These are phyloP conservation scores for Tenthredo notha DNA, from an alignment of 2,888 invertebrate species.

Conservation along the genomic window DNA sequence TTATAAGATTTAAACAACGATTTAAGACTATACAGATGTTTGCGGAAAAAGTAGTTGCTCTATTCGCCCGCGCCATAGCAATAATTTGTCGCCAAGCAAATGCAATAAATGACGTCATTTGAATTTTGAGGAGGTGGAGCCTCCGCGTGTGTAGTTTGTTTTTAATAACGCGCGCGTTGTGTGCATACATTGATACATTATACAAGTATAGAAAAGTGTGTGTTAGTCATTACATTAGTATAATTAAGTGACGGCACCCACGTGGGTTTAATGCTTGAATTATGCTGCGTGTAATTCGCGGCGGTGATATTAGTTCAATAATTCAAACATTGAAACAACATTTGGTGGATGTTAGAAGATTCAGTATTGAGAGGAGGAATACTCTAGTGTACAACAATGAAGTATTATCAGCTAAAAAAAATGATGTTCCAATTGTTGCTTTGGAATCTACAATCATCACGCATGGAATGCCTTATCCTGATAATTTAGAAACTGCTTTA, in stretches of 20 bases:
- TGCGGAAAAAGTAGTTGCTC: neutral
- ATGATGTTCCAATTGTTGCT: constrained; percentile 90
- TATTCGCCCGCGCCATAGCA: neutral
- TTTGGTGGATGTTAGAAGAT: neutral
- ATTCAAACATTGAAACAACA: neutral
- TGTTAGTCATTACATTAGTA: neutral
- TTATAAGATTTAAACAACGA: too few species aligned
- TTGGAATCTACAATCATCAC: constrained; percentile 98
- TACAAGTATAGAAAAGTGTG: neutral
- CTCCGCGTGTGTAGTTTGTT: neutral
- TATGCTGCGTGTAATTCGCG: constrained; percentile 28
- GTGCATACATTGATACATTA: neutral
- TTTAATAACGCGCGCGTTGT: neutral
- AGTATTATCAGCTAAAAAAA: constrained; percentile 84
- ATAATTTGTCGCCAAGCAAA: neutral
- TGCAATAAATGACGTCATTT: neutral
- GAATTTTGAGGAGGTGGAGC: neutral
- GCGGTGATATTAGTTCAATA: neutral
- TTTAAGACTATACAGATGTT: neutral
- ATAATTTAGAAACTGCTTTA: constrained; percentile 92
- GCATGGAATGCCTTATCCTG: constrained; percentile 98
- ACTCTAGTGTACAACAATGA: constrained; percentile 78
- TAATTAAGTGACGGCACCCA: neutral
- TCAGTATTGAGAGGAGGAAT: neutral
- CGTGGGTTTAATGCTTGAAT: constrained; percentile 8